Evolutionary conservation across 2,888 invertebrate genomes (phyloP).

Genomic region (Polyommatus iphigenia): DNA sequence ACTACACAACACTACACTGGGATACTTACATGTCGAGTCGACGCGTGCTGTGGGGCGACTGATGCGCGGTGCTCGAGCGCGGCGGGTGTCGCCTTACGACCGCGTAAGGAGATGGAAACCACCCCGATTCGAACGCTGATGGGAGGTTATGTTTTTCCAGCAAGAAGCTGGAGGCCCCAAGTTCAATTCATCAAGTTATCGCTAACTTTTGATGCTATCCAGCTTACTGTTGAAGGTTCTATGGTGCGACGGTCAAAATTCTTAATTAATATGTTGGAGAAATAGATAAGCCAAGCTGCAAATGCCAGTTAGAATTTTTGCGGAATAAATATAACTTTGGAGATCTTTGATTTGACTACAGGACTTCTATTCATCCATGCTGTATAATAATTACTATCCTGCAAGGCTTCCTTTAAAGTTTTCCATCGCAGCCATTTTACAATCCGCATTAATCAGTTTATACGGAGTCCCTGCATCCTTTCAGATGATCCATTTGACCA

Average conservation of each 20-base stretch:
- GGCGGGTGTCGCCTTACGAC: constrained; percentile 77
- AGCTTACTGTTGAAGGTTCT: background rate
- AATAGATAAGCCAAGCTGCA: background rate
- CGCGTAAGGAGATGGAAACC: constrained; percentile 75
- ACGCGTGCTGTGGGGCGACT: constrained; percentile 80
- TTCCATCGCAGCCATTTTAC: too few relatives aligned
- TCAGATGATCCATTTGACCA: too few relatives aligned
- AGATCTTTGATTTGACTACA: too few relatives aligned
- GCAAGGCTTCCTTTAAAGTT: too few relatives aligned
- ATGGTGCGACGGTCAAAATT: background rate
- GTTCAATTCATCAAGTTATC: background rate
- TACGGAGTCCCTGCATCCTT: too few relatives aligned
- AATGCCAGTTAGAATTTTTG: too few relatives aligned
- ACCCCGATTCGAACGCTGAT: constrained; percentile 59
- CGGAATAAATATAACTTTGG: too few relatives aligned
- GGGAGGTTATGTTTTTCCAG: constrained; percentile 34
- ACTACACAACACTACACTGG: constrained; percentile 66
- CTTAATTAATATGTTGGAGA: background rate
- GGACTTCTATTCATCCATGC: too few relatives aligned
- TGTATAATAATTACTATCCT: too few relatives aligned
- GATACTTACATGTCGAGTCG: constrained; percentile 80
- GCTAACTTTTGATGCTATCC: background rate
- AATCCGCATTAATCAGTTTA: too few relatives aligned
- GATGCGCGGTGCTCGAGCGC: constrained; percentile 60
- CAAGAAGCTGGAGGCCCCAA: background rate